Evolutionary conservation across 2,113 vertebrate genomes (phyloP), one percentile per base, ranked within the genome.

Genomic region (Pristiophorus japonicus): DNA sequence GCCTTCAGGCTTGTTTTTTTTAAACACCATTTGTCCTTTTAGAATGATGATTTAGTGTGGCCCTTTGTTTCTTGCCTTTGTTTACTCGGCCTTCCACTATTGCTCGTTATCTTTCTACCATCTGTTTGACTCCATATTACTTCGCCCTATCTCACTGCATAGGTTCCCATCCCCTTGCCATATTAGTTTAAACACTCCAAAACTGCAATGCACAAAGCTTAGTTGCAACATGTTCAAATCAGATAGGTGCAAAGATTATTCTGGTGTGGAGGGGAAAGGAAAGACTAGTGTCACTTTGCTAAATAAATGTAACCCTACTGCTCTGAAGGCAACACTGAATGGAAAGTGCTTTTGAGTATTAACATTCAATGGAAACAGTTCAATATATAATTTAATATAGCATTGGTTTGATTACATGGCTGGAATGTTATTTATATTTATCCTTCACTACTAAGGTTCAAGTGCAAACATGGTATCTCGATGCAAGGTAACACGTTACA

Each of bases 391-490:
- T 92, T 92, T 18, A n/a, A n/a, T 63, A 34, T 63, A 38, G 47
- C 20, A 88, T 30, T 30, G 91, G 65, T 94, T 70, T 70, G 45
- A 94, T 73, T 94, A 94, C 93, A 94, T 94, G 66, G 45, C 93
- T 94, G 93, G 42, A 94, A 24, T 94, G 63, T 73, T 94, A 67
- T 70, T 94, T 94, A 73, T 94, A 94, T 94, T 94, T 70, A 70
- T 94, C 66, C 66, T 73, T 51, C 93, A 94, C 93, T 73, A 94
- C 70, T 73, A 73, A 94, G 93, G 65, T 70, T 94, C 93, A 94
- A 94, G 93, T 94, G 51, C 42, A 70, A 94, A 67, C 93, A 94
- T 42, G 90, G 6, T 59, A 59, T 70, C 45, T 94, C 63, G 30
- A 94, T 70, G 65, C 66, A 47, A 47, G 38, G 42, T 51, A 94